These are phyloP conservation scores for Toxostoma redivivum DNA, from an alignment of 2,113 vertebrate genomes.

Conservation along the genomic window DNA sequence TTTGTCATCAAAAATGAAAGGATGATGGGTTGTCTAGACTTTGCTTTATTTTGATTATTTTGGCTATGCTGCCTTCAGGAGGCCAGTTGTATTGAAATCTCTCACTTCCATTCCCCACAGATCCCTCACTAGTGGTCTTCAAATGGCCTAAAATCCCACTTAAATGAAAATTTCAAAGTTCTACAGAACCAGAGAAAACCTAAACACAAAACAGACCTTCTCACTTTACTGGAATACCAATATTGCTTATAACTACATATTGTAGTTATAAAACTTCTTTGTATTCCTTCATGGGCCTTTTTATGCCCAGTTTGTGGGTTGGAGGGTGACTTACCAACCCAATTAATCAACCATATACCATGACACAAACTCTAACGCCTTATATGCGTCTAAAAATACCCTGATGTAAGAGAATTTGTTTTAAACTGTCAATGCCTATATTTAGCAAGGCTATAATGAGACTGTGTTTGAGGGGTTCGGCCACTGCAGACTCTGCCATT, in stretches of 20 bases:
- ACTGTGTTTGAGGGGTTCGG: constrained; percentile 82
- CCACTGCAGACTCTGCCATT: constrained; percentile 78
- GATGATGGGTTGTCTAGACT: background rate
- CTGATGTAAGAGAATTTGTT: constrained; percentile 78
- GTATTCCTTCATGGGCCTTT: constrained; percentile 57
- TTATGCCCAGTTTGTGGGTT: constrained; percentile 66
- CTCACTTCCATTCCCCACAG: background rate
- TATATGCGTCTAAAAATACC: constrained; percentile 79
- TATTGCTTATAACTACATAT: constrained; percentile 19
- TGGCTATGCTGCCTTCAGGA: background rate
- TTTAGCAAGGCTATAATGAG: constrained; percentile 87
- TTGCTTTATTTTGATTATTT: background rate
- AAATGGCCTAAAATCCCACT: background rate
- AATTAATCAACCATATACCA: constrained; percentile 81
- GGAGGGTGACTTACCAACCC: constrained; percentile 73
- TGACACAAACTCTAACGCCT: constrained; percentile 82
- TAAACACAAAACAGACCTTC: background rate
- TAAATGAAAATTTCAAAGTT: background rate
- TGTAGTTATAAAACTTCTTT: constrained; percentile 56
- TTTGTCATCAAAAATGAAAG: background rate
- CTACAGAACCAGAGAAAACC: background rate
- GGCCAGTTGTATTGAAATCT: background rate
- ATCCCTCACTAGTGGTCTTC: background rate
- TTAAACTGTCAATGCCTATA: constrained; percentile 82
- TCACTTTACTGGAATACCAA: constrained; percentile 1